Percentiles rank a stretch among this genome's conserved stretches.
These are phyloP conservation scores for Drosophila trichaetosa DNA, from an alignment of 2,888 invertebrate genomes.

Conservation along the genomic window DNA sequence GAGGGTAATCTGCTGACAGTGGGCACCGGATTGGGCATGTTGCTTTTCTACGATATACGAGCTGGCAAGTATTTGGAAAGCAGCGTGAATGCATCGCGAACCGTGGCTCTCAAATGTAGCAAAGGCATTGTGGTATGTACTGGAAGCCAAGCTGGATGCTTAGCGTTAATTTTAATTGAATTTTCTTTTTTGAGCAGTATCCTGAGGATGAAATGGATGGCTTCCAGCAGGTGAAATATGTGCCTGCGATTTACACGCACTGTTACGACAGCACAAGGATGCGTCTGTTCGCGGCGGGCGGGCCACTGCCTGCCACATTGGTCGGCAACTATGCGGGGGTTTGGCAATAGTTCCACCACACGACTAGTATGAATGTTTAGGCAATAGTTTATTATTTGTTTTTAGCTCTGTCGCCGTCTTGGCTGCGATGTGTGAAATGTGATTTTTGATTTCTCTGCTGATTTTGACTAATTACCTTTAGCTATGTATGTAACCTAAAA, in stretches of 20 bases:
- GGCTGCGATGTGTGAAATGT: constrained; percentile 47
- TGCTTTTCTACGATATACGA: constrained; percentile 97
- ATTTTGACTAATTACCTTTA: constrained; percentile 37
- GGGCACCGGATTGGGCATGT: constrained; percentile 95
- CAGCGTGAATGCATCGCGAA: constrained; percentile 94
- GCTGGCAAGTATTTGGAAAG: constrained; percentile 96
- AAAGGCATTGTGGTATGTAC: constrained; percentile 93
- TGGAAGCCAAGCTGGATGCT: too few species aligned
- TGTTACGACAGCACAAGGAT: constrained; percentile 97
- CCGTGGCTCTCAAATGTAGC: constrained; percentile 94
- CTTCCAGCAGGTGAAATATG: constrained; percentile 93
- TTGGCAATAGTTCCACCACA: constrained; percentile 89
- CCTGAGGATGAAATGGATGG: constrained; percentile 94
- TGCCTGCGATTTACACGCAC: constrained; percentile 97
- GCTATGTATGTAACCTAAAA: constrained; percentile 10
- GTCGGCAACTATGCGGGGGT: constrained; percentile 97
- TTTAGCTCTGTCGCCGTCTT: constrained; percentile 39
- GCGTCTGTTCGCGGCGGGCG: constrained; percentile 96
- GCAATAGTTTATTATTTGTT: constrained; percentile 42
- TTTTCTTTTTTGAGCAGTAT: constrained; percentile 87
- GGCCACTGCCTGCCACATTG: constrained; percentile 95
- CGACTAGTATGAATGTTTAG: constrained; percentile 56
- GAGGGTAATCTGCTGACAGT: constrained; percentile 95
- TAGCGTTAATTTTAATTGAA: neutral
- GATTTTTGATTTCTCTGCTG: constrained; percentile 56